These are phyloP conservation scores for Siphamia tubifer DNA, from an alignment of 2,113 vertebrate species.

Conservation along the genomic window DNA sequence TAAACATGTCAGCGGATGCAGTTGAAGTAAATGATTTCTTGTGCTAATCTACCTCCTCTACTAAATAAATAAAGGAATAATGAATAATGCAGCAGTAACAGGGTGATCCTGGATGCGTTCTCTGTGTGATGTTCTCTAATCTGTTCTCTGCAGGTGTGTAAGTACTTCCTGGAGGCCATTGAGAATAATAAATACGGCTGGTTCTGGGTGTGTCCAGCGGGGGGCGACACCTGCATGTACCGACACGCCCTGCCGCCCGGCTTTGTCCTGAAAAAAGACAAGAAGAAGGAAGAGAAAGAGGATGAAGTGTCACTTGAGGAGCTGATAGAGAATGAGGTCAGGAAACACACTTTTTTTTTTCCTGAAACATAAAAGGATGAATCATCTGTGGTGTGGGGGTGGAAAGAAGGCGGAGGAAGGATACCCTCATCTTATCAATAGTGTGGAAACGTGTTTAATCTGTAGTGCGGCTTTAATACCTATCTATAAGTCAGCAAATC, in stretches of 20 bases:
- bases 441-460: too few relatives aligned
- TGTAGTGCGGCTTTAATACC: too few relatives aligned
- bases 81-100: too few relatives aligned
- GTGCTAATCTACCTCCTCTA: too few relatives aligned
- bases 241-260: slow-evolving; percentile 95
- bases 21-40: too few relatives aligned
- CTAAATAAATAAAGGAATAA: background rate
- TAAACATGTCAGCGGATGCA: too few relatives aligned
- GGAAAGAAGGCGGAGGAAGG: too few relatives aligned
- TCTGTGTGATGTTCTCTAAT: background rate
- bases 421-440: too few relatives aligned
- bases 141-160: slow-evolving; percentile 86
- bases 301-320: slow-evolving; percentile 97
- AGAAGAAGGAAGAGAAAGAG: slow-evolving; percentile 96
- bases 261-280: slow-evolving; percentile 95
- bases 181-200: slow-evolving; percentile 98
- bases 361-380: too few relatives aligned
- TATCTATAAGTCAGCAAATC: too few relatives aligned
- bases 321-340: slow-evolving; percentile 95
- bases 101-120: background rate
- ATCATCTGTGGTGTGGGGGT: too few relatives aligned
- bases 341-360: too few relatives aligned
- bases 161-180: slow-evolving; percentile 95
- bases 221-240: slow-evolving; percentile 94
- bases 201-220: slow-evolving; percentile 97